These are phyloP conservation scores for Crotalus horridus DNA, from an alignment of 2,113 vertebrate species.

Conservation along the genomic window DNA sequence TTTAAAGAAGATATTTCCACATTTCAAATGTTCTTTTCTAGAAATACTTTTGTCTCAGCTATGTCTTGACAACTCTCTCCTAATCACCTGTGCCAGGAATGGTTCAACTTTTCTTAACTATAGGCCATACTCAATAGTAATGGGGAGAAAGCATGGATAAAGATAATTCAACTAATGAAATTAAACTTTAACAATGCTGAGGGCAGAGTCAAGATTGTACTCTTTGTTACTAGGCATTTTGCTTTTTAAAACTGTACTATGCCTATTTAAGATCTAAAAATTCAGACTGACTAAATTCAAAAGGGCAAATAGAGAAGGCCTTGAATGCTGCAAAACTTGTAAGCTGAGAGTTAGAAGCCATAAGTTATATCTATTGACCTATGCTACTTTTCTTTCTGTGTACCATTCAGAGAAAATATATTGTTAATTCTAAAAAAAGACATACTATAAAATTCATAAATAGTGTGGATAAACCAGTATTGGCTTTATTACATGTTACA, in stretches of 20 bases:
- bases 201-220: background rate
- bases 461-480: background rate
- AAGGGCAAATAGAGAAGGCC: background rate
- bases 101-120: background rate
- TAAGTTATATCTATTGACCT: background rate
- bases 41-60: background rate
- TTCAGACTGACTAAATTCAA: background rate
- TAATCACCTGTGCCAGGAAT: background rate
- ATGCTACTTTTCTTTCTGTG: background rate
- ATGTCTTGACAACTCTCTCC: background rate
- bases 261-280: background rate
- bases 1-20: background rate
- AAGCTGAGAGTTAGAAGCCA: background rate
- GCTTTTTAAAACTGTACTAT: background rate
- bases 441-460: background rate
- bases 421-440: background rate
- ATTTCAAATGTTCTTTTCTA: background rate
- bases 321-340: background rate
- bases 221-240: background rate
- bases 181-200: background rate
- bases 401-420: background rate
- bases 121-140: background rate
- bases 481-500: background rate
- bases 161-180: background rate
- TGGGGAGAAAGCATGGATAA: background rate